Evolutionary conservation across 2,888 invertebrate species (phyloP).

Genomic region (Oscheius onirici): DNA sequence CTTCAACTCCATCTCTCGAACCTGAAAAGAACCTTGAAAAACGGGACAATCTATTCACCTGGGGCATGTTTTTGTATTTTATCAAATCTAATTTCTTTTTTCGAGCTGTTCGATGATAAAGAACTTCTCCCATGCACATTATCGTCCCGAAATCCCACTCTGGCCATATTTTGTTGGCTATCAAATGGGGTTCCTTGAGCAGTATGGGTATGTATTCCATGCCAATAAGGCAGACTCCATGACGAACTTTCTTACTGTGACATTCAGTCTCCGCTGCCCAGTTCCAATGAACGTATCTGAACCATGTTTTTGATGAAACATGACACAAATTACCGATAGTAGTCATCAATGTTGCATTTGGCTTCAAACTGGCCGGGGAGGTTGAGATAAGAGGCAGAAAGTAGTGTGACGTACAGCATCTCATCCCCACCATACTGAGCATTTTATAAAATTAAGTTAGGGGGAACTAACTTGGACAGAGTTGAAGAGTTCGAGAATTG

Average conservation of each 20-base stretch:
- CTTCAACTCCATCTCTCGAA: too few species aligned
- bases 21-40: too few species aligned
- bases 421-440: slow-evolving; percentile 11
- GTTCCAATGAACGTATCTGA: background rate
- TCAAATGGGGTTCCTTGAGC: background rate
- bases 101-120: background rate
- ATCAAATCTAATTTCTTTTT: background rate
- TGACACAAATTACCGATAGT: background rate
- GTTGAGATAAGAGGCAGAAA: background rate
- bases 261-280: too few species aligned
- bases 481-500: background rate
- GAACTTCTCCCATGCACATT: slow-evolving; percentile 10
- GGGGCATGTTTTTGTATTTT: background rate
- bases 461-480: background rate
- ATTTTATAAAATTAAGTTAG: too few species aligned
- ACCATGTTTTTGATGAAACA: background rate
- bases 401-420: background rate
- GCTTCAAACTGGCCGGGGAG: slow-evolving; percentile 13
- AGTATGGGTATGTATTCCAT: slow-evolving; percentile 3
- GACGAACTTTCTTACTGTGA: background rate
- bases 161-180: slow-evolving; percentile 21
- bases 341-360: background rate
- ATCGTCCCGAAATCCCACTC: slow-evolving; percentile 2
- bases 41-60: background rate
- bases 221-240: slow-evolving; percentile 2